Evolutionary conservation across 2,797 vertebrate species (phyloP).

Genomic region (Fistularia tabacaria): DNA sequence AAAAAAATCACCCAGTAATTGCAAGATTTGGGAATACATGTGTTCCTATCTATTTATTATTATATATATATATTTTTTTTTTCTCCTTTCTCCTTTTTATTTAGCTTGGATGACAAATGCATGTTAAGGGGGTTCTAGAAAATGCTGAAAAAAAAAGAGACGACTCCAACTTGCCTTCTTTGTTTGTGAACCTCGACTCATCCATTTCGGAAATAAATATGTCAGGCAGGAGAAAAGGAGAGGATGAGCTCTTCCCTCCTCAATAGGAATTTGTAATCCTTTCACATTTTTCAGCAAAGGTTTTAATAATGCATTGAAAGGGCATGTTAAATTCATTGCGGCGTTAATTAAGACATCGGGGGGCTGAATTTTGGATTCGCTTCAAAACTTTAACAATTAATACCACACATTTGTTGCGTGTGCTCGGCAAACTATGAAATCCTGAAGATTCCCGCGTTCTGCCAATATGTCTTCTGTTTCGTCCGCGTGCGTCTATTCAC

Average conservation of each 20-base stretch:
- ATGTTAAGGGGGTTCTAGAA: constrained; percentile 9
- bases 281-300: constrained; percentile 18
- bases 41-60: no score
- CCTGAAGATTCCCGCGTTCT: constrained; percentile 3
- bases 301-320: constrained; percentile 39
- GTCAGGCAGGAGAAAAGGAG: constrained; percentile 9
- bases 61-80: no score
- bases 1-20: not conserved
- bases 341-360: constrained; percentile 23
- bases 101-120: not conserved
- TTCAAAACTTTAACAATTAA: constrained; percentile 5
- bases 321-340: constrained; percentile 15
- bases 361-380: constrained; percentile 24
- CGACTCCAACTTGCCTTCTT: constrained; percentile 16
- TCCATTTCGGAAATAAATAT: constrained; percentile 40
- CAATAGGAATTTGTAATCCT: constrained; percentile 35
- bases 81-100: no score
- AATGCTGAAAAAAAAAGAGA: not conserved
- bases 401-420: not conserved
- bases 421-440: no score
- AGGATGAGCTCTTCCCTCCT: constrained; percentile 10
- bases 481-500: not conserved
- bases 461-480: not conserved
- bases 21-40: no score
- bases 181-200: constrained; percentile 32